Conservation (phyloP, 2,797 vertebrate genomes). For the Sebastolobus altivelis region DNA sequence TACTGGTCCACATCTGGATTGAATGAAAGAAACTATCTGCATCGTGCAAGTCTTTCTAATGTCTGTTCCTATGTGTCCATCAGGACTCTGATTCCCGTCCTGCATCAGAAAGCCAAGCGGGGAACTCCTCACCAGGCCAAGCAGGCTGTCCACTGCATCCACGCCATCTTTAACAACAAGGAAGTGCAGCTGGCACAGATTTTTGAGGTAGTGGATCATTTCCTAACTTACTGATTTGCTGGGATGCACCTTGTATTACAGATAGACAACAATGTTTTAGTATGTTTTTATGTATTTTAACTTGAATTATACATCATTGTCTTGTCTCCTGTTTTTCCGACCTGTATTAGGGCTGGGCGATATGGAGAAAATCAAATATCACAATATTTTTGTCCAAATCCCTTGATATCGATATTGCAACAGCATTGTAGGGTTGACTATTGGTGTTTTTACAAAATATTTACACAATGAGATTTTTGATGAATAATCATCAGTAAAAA, state of each 20-base stretch:
- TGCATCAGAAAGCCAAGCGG: constrained; percentile 99
- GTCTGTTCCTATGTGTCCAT: constrained; percentile 33
- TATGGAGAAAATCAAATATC: too few species aligned
- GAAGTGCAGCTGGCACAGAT: constrained; percentile 99
- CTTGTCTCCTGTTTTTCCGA: neutral
- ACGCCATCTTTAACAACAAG: constrained; percentile 99
- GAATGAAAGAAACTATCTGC: neutral
- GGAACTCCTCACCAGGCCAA: constrained; percentile 99
- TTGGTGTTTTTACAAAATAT: too few species aligned
- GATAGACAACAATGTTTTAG: neutral
- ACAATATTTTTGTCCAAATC: too few species aligned
- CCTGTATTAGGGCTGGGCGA: neutral
- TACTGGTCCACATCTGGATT: neutral
- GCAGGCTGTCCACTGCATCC: constrained; percentile 98
- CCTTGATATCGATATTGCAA: too few species aligned
- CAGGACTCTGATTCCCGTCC: constrained; percentile 97
- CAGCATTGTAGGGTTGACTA: too few species aligned
- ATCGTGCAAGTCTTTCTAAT: neutral
- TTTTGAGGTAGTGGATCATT: constrained; percentile 89
- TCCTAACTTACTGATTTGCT: neutral
- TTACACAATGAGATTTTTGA: too few species aligned
- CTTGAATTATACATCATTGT: neutral
- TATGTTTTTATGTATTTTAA: neutral
- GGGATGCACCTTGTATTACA: neutral
- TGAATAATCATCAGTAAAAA: too few species aligned